Conservation (phyloP, 2,888 invertebrate genomes). For the Encarsia formosa region DNA sequence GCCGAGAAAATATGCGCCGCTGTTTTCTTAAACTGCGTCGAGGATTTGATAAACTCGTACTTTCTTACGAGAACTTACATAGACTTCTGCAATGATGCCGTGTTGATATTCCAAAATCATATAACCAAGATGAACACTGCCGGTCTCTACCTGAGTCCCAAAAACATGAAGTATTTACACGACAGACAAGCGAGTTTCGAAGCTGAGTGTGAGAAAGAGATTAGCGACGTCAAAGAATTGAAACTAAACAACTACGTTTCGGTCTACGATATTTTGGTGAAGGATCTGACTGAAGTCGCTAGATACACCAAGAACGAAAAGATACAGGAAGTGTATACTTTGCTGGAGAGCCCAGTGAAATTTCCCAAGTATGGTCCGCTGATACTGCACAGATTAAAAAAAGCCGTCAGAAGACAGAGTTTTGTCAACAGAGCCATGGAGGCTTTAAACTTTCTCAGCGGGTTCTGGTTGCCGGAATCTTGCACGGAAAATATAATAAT, state of each 20-base stretch:
- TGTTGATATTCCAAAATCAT: slow-evolving; percentile 1
- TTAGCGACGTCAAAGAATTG: not conserved
- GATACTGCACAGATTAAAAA: not conserved
- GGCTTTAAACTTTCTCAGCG: not conserved
- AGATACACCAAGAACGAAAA: slow-evolving; percentile 5
- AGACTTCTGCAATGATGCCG: not conserved
- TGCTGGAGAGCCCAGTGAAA: not conserved
- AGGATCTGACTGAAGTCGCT: not conserved
- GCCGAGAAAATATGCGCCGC: not conserved
- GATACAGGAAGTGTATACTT: not conserved
- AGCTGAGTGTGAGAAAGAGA: not conserved
- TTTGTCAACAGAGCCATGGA: slow-evolving; percentile 1
- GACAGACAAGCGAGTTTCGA: not conserved
- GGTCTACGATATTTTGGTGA: not conserved
- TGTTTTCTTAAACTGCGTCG: not conserved
- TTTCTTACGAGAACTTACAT: not conserved
- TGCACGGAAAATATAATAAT: slow-evolving; percentile 7
- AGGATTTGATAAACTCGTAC: not conserved
- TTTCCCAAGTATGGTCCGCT: slow-evolving; percentile 2
- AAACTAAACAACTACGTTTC: slow-evolving; percentile 6
- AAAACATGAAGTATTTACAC: not conserved
- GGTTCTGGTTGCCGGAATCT: not conserved
- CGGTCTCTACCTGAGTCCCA: not conserved
- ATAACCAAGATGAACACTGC: not conserved
- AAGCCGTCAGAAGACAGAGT: not conserved